Percentiles rank a stretch among this genome's conserved stretches.
Evolutionary conservation across 2,888 invertebrate species (phyloP).

Genomic region (Conops quadrifasciatus): DNA sequence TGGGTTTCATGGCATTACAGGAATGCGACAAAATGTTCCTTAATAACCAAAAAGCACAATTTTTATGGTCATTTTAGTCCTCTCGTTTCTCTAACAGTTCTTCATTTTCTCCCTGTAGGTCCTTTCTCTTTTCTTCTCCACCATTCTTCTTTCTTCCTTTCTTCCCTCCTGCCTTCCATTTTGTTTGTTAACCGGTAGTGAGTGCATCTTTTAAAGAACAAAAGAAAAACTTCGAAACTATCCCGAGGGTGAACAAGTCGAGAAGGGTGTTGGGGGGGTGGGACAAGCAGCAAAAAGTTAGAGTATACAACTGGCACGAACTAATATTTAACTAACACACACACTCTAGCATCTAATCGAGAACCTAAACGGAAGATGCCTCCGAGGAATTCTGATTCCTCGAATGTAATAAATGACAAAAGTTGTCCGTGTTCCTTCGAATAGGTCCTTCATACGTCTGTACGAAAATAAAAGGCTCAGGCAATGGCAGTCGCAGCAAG

Average conservation of each 20-base stretch:
- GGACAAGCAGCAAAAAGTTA: background rate
- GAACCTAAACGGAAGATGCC: background rate
- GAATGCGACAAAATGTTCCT: constrained; percentile 29
- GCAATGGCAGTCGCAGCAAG: no score
- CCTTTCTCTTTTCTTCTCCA: background rate
- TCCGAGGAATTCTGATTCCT: constrained; percentile 22
- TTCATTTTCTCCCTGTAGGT: background rate
- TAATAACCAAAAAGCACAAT: constrained; percentile 21
- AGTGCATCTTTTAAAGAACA: background rate
- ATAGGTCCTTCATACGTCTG: no score
- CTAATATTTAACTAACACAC: constrained; percentile 3
- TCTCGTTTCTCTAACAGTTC: no score
- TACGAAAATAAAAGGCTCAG: no score
- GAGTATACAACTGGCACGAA: constrained; percentile 3
- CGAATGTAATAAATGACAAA: constrained; percentile 32
- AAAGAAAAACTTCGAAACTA: constrained; percentile 17
- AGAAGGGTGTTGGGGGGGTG: background rate
- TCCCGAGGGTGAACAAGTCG: background rate
- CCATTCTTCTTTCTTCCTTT: background rate
- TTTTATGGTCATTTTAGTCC: constrained; percentile 10
- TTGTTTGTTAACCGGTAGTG: constrained; percentile 1
- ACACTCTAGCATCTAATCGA: background rate
- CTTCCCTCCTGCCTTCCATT: background rate
- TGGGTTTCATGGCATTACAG: constrained; percentile 5
- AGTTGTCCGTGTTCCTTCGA: constrained; percentile 16